A percentile compares a stretch with the other conserved stretches of the same genome.
Evolutionary conservation across 2,113 vertebrate genomes (phyloP).

Genomic region (cattle (Bos taurus)): DNA sequence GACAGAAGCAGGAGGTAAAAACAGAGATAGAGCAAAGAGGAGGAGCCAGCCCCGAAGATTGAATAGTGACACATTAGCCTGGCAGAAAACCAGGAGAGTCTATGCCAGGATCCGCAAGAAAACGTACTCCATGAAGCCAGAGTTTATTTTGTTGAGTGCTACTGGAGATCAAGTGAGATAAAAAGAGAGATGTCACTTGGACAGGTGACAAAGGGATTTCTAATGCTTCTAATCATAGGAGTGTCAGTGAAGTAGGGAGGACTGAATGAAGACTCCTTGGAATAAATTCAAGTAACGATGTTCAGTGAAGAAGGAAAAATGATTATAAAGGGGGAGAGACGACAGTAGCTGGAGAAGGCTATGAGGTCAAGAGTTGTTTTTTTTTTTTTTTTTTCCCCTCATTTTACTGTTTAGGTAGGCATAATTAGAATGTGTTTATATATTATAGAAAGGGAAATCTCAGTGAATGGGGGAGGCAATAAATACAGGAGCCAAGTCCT

Average conservation of each 20-base stretch:
- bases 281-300: neutral
- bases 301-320: neutral
- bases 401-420: neutral
- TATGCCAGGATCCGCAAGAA: neutral
- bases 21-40: neutral
- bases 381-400: neutral
- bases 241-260: neutral
- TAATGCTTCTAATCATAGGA: neutral
- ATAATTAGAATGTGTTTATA: neutral
- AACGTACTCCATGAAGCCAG: neutral
- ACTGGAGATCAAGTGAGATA: neutral
- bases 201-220: neutral
- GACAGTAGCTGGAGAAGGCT: neutral
- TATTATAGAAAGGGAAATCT: neutral
- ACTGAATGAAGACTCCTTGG: neutral
- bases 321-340: neutral
- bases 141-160: neutral
- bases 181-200: neutral
- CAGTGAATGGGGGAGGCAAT: neutral
- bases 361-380: neutral
- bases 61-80: rapidly evolving
- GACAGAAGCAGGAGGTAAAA: neutral
- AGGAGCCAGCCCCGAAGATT: neutral
- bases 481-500: neutral
- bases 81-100: neutral